phyloP scores from a whole-genome alignment of 1,140 invertebrate species.

The Capitella teleta region DNA sequence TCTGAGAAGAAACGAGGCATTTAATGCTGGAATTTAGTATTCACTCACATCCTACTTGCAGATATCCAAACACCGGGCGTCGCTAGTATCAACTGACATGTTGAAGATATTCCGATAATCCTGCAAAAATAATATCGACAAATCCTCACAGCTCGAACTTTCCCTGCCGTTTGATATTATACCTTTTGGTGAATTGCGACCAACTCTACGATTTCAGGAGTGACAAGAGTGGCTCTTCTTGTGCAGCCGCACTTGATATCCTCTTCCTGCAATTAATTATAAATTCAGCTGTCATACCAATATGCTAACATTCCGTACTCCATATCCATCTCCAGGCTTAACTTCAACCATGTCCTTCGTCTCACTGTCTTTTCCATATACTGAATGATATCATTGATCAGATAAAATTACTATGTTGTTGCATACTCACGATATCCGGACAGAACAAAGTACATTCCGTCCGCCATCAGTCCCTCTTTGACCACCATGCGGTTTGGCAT shows the following conservation, averaged over 20 bases:
- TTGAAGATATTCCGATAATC: slow-evolving; percentile 33
- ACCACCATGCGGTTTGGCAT: slow-evolving; percentile 21
- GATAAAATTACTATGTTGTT: too few relatives aligned
- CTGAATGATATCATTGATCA: too few relatives aligned
- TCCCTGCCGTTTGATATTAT: too few relatives aligned
- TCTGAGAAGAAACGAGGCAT: slow-evolving; percentile 15
- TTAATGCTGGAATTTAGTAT: neutral
- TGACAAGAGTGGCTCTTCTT: slow-evolving; percentile 21
- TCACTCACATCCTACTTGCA: slow-evolving; percentile 21
- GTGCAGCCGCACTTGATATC: slow-evolving; percentile 23
- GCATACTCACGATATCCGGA: slow-evolving; percentile 9
- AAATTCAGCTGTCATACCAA: too few relatives aligned
- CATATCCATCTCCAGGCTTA: slow-evolving; percentile 12
- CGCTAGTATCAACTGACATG: slow-evolving; percentile 25
- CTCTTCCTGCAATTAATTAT: too few relatives aligned
- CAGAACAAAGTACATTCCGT: slow-evolving; percentile 18
- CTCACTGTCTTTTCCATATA: slow-evolving; percentile 15
- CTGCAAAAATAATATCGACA: slow-evolving; percentile 19
- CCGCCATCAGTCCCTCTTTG: slow-evolving; percentile 16
- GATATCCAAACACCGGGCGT: slow-evolving; percentile 29
- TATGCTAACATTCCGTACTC: too few relatives aligned
- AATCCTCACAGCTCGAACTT: too few relatives aligned
- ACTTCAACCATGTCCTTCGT: slow-evolving; percentile 14
- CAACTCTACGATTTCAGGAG: slow-evolving; percentile 20
- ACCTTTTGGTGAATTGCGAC: slow-evolving; percentile 26